Evolutionary conservation across 2,113 vertebrate species (phyloP), one percentile per base, ranked within the genome.

Genomic region (Apteryx owenii): DNA sequence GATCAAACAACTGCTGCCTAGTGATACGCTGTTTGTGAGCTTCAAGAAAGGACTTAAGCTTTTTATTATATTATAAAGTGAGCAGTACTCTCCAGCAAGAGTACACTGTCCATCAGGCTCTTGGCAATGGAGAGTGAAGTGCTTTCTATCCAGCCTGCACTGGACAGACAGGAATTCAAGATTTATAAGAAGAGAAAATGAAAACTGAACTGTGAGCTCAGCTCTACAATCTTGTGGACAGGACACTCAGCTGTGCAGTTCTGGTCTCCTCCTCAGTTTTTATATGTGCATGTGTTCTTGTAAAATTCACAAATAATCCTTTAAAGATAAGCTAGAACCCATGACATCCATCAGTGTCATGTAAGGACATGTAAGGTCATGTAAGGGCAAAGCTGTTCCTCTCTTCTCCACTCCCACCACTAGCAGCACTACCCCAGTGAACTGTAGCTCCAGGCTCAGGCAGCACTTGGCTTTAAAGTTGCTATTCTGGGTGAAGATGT

Each of bases 391-490:
- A 81, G 22, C 5, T 62, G 72, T 82, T 2, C 6, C 81, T 12
- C 22, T 68, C 7, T 12, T 69, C 26, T 54, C 76, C 16, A 2
- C 11, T 7, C 3, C 18, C 61, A 4, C 3, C 25, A 44, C 29
- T 1, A 0, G 3, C 1, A 58, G 28, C 2, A 6, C 13, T 36
- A 2, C 16, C 22, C 7, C 1, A 3, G 8, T 50, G 31, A 91
- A 11, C 12, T 40, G 6, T 4, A 70, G n/a, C 22, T 85, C 8
- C 20, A 61, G 10, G n/a, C 50, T 44, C 5, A 9, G 29, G 28
- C 12, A 89, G 62, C 22, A 54, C 58, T 86, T 81, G 29, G 5
- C 33, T 83, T 83, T 61, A 66, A 62, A 86, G 21, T 75, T 81
- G 4, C 14, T 89, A 2, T 75, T 76, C 62, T 10, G 38, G 79